Percentiles rank a stretch among this genome's conserved stretches.
Conservation (phyloP, 37 sponge, comb jelly and placozoan genomes). For the Cliona cf. orientalis region DNA sequence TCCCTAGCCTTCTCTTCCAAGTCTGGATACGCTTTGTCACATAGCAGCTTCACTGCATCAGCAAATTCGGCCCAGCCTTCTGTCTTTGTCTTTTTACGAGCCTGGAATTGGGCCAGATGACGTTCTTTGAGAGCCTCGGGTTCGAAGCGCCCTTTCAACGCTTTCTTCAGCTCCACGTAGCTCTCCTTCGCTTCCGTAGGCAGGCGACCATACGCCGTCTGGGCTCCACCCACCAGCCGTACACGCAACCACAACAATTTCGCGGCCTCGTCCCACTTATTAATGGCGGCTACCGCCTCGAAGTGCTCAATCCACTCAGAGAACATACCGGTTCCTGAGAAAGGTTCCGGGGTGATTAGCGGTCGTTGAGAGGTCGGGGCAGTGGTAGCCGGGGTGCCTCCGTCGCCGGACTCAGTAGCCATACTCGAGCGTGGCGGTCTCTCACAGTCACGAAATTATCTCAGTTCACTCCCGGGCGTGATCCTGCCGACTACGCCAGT, state of each 20-base stretch:
- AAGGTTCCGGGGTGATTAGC: conserved; percentile 17
- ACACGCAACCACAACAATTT: conserved; percentile 32
- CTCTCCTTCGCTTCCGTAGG: conserved; percentile 6
- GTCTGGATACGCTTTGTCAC: conserved; percentile 36
- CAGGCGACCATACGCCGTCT: not conserved
- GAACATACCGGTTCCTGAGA: conserved; percentile 17
- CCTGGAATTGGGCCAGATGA: conserved; percentile 44
- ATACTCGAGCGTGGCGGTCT: too few relatives aligned
- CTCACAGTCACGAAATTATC: too few relatives aligned
- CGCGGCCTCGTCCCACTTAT: conserved; percentile 9
- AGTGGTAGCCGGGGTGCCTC: too few relatives aligned
- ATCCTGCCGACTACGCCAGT: too few relatives aligned
- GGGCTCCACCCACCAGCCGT: conserved; percentile 25
- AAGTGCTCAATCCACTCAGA: conserved; percentile 29
- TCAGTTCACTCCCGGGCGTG: too few relatives aligned
- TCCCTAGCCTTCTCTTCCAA: conserved; percentile 24
- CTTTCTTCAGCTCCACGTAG: not conserved
- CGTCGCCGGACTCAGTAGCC: too few relatives aligned
- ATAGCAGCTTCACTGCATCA: conserved; percentile 15
- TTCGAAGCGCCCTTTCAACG: conserved; percentile 19
- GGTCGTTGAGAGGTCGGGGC: too few relatives aligned
- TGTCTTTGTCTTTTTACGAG: conserved; percentile 8
- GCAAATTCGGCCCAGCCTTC: conserved; percentile 43
- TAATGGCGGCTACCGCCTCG: conserved; percentile 21
- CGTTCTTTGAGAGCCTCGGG: conserved; percentile 15